Evolutionary conservation across 2,113 vertebrate genomes (phyloP).

Genomic region (Glareola pratincola): DNA sequence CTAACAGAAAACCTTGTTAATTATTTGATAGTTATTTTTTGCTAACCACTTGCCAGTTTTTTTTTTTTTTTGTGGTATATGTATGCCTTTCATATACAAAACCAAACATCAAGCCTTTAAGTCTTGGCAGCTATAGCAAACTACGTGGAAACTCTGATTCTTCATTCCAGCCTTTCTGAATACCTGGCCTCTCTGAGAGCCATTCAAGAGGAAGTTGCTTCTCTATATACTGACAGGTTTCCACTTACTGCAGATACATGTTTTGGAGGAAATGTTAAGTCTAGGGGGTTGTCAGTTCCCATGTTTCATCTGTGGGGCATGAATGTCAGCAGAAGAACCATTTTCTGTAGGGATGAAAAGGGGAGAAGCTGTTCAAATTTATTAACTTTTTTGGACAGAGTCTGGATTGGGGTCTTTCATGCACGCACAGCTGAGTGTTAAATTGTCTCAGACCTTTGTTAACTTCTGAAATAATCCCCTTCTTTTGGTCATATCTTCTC

Average conservation of each 20-base stretch:
- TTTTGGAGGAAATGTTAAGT: neutral
- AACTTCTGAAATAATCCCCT: neutral
- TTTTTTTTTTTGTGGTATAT: neutral
- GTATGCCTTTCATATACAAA: neutral
- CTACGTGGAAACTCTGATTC: neutral
- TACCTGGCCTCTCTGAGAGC: neutral
- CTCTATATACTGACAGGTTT: neutral
- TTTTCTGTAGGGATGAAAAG: neutral
- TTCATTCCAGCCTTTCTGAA: neutral
- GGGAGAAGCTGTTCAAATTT: neutral
- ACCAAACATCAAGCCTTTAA: neutral
- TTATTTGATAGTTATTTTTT: neutral
- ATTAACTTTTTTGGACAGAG: neutral
- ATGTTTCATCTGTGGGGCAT: neutral
- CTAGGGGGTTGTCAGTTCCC: neutral
- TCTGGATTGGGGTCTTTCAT: neutral
- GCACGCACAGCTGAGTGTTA: neutral
- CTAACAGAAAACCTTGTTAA: neutral
- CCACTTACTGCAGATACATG: fast-evolving
- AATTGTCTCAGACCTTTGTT: neutral
- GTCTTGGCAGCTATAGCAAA: neutral
- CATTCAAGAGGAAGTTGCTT: neutral
- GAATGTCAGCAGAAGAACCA: neutral
- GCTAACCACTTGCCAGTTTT: neutral
- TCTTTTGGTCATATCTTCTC: neutral